Base-by-base conservation (phyloP, 2,888 invertebrate species). In the Smittia aterrima region DNA sequence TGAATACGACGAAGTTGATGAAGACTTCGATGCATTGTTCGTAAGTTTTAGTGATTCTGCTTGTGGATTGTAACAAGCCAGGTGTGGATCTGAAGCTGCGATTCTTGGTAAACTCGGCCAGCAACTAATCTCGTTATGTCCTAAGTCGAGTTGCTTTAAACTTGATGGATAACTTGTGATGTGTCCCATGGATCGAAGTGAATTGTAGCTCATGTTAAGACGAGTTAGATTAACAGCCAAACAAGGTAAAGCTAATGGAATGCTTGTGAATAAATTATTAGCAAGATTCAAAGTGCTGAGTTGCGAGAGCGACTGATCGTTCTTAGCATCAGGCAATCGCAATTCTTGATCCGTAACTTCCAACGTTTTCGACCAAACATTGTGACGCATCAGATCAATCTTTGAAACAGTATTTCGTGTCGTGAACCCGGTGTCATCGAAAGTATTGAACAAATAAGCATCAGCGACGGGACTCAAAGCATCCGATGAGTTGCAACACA, bases 151-250 rank as follows among this genome's bases (percentile, higher is more conserved):
- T 80, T 96, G 95, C 75, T 96, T 93, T 7, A 98, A 84, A 66
- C 90, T 89, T 53, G 90, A 89, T 0, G 98, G 98, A 82, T 95
- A 96, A 72, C 92, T 92, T 11, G 93, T 93, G 90, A 89, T 76
- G 71, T 82, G 80, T 66, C 81, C 81, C 81, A 82, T 82, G 0
- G 82, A 83, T 78, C 88, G 81, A 66, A 88, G 84, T 75, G 90
- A 90, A 82, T 98, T 98, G 80, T 94, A 93, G 0, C 96, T 91
- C 87, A 99, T 88, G 81, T 96, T 96, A 16, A 99, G 86, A 47
- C 94, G 85, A 0, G 93, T 91, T 27, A 99, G 86, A 78, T 89
- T 89, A 0, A 95, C 92, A 3, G 95, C 96, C 75, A 95, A 85
- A 80, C 99, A 99, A 1, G 98, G 92, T 47, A 99, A 84, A 64